phyloP scores from a whole-genome alignment of 2,797 vertebrate genomes.

The Zenarchopterus dispar region DNA sequence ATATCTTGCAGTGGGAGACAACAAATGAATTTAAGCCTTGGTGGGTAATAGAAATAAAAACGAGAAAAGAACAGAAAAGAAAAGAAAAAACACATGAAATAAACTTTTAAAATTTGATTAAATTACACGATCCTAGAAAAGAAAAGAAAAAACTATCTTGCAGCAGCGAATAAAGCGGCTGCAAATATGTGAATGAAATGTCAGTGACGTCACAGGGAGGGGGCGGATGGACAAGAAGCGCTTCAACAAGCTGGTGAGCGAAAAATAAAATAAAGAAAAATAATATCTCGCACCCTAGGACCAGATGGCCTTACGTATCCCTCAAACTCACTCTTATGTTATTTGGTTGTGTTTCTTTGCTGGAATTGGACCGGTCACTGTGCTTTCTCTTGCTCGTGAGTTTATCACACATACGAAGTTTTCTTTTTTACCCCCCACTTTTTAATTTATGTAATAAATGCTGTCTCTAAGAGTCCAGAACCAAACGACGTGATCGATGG shows the following conservation, averaged over 20 bases:
- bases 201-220: conserved; percentile 70
- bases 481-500: background rate
- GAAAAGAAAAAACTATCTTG: no score
- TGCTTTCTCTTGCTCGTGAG: no score
- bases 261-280: conserved; percentile 7
- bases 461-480: background rate
- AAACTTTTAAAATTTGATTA: no score
- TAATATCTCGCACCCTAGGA: conserved; percentile 31
- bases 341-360: background rate
- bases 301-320: conserved; percentile 4
- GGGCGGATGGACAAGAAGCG: conserved; percentile 42
- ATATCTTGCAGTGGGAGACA: no score
- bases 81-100: no score
- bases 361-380: conserved; percentile 9
- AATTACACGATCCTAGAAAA: no score
- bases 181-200: conserved; percentile 64
- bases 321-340: background rate
- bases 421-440: background rate
- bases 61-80: no score
- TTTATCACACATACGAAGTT: background rate
- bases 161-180: conserved; percentile 23
- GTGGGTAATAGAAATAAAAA: no score
- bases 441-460: background rate
- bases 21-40: no score
- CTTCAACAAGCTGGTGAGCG: conserved; percentile 38